Evolutionary conservation across 2,888 invertebrate genomes (phyloP).

Genomic region (Chrysodeixis includens): DNA sequence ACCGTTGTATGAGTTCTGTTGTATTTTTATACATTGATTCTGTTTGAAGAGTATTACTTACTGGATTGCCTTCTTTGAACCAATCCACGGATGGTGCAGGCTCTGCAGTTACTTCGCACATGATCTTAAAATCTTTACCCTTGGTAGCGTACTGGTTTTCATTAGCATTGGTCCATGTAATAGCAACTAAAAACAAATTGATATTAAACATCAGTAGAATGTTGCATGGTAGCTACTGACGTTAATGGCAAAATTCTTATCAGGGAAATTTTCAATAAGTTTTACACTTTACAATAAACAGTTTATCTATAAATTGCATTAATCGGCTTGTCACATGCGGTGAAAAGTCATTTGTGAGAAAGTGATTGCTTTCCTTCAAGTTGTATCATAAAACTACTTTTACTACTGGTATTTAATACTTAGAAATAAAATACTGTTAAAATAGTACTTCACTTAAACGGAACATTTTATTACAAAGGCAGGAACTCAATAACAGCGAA

Average conservation of each 20-base stretch:
- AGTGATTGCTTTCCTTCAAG: constrained; percentile 8
- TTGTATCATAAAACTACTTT: neutral
- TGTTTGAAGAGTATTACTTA: constrained; percentile 68
- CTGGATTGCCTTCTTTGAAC: constrained; percentile 93
- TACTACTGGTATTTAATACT: neutral
- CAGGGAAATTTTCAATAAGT: neutral
- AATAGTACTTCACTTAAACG: neutral
- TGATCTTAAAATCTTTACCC: constrained; percentile 93
- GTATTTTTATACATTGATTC: neutral
- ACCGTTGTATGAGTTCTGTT: neutral
- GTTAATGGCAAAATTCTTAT: neutral
- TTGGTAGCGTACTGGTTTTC: constrained; percentile 94
- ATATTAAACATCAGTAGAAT: constrained; percentile 6
- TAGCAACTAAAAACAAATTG: constrained; percentile 91
- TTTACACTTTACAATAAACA: neutral
- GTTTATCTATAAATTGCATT: constrained; percentile 9
- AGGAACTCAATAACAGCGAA: neutral
- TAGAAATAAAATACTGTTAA: too few species aligned
- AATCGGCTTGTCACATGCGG: neutral
- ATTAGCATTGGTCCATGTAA: constrained; percentile 96
- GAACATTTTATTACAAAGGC: neutral
- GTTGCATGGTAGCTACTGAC: neutral
- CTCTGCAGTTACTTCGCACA: constrained; percentile 95
- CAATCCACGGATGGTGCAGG: constrained; percentile 96
- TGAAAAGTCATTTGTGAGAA: constrained; percentile 12